Base-by-base conservation (phyloP, 2,888 invertebrate genomes). In the Microdon myrmicae region DNA sequence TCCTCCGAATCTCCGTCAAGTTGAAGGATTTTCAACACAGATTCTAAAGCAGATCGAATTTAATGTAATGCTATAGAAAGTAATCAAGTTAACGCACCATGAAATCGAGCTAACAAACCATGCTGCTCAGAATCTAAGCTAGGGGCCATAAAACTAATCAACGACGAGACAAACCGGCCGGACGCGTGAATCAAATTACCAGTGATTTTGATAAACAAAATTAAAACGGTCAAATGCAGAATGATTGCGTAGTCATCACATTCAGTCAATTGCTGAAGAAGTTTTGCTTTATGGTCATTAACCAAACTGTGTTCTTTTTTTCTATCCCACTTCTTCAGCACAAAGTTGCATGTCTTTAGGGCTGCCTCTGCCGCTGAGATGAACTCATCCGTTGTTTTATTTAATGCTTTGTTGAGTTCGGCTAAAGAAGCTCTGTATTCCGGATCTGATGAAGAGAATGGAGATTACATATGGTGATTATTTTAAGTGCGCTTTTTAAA, bases 141-240 rank as follows among this genome's bases (percentile, higher is more conserved):
- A 13, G 84, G 82, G 68, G 88, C 87, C 41, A 97, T 83, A 76
- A 86, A 90, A 1, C 83, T 75, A 32, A 96, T 82, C 68, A 97
- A 85, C 10, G 87, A 83, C 0, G 94, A 88, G 7, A 98, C 94
- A 81, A 94, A 94, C 76, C 93, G 88, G 0, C 98, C 98, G 16
- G 96, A 96, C 8, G 94, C 94, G 79, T 96, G 94, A 16, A 97
- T 75, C 82, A 94, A 90, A 69, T 84, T 86, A 71, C 92, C 90
- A 1, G 91, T 92, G 2, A 87, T 83, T 6, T 87, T 85, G 39
- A 91, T 91, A 74, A 94, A 95, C 47, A 96, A 84, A 28, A 94
- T 83, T 59, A 93, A 81, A 0, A 86, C 85, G 0, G 88, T 86
- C 45, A 94, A 81, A 78, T 94, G 94, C 31, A 96, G 80, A 39